Base-by-base conservation (phyloP, 2,888 invertebrate genomes). In the Galeruca laticollis region DNA sequence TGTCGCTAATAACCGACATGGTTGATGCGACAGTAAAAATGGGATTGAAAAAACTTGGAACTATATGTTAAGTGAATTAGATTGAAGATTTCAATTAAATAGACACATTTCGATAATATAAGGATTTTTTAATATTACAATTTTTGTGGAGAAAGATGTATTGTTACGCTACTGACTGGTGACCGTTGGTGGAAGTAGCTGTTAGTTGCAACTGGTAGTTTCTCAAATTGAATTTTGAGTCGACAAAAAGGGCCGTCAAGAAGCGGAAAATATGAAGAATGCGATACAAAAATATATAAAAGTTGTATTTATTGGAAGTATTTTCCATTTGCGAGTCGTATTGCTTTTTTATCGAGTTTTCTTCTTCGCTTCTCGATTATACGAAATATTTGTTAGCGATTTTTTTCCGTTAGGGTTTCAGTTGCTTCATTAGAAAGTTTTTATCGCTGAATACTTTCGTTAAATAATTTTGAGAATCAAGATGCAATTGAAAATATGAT, bases 181-280 rank as follows among this genome's bases (percentile, higher is more conserved):
- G 47, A 47, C 47, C 51, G 54, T 54, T 37, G 35, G 52, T 15
- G 20, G 18, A 21, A 40, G 33, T 43, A 43, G 68, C 56, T 62
- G 57, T 62, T 62, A 62, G 47, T 68, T 62, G 68, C 62, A 68
- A 68, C 68, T 68, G 68, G 68, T 68, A 68, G 68, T 62, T 68
- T 68, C 62, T 56, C 57, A 62, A 57, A 68, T 68, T 68, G 49
- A 68, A 68, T 62, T 62, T 57, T 56, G 62, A 56, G 35, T 56
- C 31, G 62, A 62, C 68, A 37, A 56, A 65, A 65, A 65, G 52
- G 31, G 13, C 31, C 31, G 54, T 31, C 54, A 26, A 54, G 26
- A 54, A 8, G 31, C 54, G 54, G 31, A 54, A 54, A 54, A 31
- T 26, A 54, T 54, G 54, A 54, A 54, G 54, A 54, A 54, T 54